Evolutionary conservation across 2,888 invertebrate species (phyloP).

Genomic region (Pseudococcus jackbeardsleyi): DNA sequence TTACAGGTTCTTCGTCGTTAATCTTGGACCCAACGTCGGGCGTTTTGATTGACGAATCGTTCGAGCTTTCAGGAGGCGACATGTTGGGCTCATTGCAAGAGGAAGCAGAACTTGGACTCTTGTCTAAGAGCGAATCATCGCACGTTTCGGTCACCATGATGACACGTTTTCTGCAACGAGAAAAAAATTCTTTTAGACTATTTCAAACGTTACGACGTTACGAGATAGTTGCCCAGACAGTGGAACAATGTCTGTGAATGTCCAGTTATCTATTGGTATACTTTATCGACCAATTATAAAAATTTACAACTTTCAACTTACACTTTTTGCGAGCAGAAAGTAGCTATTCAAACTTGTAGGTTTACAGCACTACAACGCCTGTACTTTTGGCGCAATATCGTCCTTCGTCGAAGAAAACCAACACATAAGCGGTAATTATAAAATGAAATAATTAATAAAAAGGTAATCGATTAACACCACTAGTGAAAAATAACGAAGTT

Average conservation of each 20-base stretch:
- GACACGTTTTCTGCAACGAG: background rate
- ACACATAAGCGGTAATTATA: too few species aligned
- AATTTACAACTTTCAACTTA: background rate
- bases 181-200: background rate
- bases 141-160: background rate
- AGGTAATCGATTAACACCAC: too few species aligned
- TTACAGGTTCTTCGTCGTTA: background rate
- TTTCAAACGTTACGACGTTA: background rate
- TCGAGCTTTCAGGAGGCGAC: background rate
- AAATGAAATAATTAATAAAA: too few species aligned
- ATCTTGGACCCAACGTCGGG: background rate
- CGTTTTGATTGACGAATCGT: background rate
- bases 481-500: too few species aligned
- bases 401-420: too few species aligned
- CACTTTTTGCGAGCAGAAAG: background rate
- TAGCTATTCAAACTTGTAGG: too few species aligned
- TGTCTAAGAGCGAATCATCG: background rate
- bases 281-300: too few species aligned
- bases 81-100: background rate
- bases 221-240: background rate
- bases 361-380: too few species aligned
- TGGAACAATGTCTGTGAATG: background rate
- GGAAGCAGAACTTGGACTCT: background rate
- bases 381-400: too few species aligned
- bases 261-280: too few species aligned